These are phyloP conservation scores for Cheumatopsyche charites DNA, from an alignment of 1,140 invertebrate species.

Conservation along the genomic window DNA sequence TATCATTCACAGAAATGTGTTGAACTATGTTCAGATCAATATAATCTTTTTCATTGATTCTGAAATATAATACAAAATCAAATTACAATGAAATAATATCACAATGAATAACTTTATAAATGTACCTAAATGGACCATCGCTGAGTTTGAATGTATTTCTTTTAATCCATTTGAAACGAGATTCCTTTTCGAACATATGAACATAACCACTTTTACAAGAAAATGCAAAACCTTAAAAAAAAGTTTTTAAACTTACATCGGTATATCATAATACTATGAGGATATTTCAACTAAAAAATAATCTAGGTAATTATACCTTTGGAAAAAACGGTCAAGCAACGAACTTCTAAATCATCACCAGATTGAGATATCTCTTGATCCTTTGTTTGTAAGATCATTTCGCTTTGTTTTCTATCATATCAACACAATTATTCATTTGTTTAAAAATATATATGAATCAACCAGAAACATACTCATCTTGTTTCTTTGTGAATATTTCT, in stretches of 20 bases:
- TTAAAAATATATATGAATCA: slow-evolving; percentile 19
- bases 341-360: slow-evolving; percentile 54
- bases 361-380: slow-evolving; percentile 35
- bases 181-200: slow-evolving; percentile 70
- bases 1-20: slow-evolving; percentile 63
- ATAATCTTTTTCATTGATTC: slow-evolving; percentile 37
- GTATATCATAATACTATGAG: too few relatives aligned
- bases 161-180: slow-evolving; percentile 65
- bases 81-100: slow-evolving; percentile 3
- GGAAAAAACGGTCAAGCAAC: slow-evolving; percentile 57
- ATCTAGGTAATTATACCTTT: too few relatives aligned
- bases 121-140: slow-evolving; percentile 59
- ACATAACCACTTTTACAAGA: slow-evolving; percentile 66
- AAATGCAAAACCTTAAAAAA: slow-evolving; percentile 66
- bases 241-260: background rate
- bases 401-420: slow-evolving; percentile 30
- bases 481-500: slow-evolving; percentile 63
- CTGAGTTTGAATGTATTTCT: slow-evolving; percentile 66
- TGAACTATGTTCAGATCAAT: slow-evolving; percentile 61
- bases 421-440: background rate
- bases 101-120: slow-evolving; percentile 7
- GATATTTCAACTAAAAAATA: too few relatives aligned
- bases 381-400: slow-evolving; percentile 32
- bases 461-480: slow-evolving; percentile 51
- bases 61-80: slow-evolving; percentile 24